Evolutionary conservation across 2,797 vertebrate genomes (phyloP).

Genomic region (Enteromius viviparus): DNA sequence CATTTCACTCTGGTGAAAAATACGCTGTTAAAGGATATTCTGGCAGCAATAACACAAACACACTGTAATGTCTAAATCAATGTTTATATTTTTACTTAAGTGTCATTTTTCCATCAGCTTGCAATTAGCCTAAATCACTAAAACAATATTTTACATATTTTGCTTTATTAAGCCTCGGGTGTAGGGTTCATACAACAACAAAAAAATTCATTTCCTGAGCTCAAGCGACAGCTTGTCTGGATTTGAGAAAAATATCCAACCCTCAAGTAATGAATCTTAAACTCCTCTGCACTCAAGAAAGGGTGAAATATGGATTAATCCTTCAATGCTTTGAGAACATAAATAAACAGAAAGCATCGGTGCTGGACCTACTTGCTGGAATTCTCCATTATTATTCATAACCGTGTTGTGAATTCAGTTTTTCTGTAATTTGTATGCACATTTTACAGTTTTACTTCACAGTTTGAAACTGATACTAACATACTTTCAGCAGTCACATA

Average conservation of each 20-base stretch:
- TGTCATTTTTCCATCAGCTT: not conserved
- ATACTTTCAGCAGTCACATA: not conserved
- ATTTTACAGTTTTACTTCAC: not conserved
- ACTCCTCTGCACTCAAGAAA: not conserved
- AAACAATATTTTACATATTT: not conserved
- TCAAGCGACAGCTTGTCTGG: not conserved
- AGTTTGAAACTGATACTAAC: not conserved
- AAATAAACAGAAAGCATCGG: not conserved
- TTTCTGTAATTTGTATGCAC: not conserved
- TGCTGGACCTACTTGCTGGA: not conserved
- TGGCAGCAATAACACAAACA: slow-evolving; percentile 9
- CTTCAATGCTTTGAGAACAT: not conserved
- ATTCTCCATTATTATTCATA: not conserved
- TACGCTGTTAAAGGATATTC: not conserved
- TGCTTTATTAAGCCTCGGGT: not conserved
- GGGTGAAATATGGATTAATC: not conserved
- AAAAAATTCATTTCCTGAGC: slow-evolving; percentile 26
- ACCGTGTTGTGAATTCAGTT: not conserved
- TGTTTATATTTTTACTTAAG: not conserved
- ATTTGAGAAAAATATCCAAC: not conserved
- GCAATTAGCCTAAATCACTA: not conserved
- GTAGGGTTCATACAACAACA: not conserved
- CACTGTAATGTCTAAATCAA: not conserved
- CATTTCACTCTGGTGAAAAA: not conserved
- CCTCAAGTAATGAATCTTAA: not conserved